A percentile compares a stretch with the other conserved stretches of the same genome.
Conservation (phyloP, 1,140 invertebrate genomes). For the Cheumatopsyche charites region DNA sequence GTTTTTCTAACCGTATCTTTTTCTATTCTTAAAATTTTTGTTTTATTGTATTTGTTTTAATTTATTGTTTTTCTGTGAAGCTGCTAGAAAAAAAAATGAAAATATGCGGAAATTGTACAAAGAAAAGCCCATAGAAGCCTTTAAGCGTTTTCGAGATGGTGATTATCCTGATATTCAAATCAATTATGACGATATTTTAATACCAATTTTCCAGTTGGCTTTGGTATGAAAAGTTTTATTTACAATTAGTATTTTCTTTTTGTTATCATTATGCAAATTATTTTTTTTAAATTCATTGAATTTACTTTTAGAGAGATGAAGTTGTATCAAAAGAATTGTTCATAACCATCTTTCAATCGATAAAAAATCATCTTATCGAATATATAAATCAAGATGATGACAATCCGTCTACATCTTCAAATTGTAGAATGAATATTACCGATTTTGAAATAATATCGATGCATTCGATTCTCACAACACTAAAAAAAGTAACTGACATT, state of each 20-base stretch:
- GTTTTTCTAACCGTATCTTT: neutral
- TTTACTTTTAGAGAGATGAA: conserved; percentile 43
- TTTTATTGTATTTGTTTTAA: neutral
- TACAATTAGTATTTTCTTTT: neutral
- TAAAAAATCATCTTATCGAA: neutral
- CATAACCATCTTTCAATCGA: conserved; percentile 37
- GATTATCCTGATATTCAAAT: conserved; percentile 46
- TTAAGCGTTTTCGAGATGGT: conserved; percentile 39
- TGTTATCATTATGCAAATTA: neutral
- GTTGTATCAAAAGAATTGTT: conserved; percentile 42
- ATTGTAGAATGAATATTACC: neutral
- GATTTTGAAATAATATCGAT: neutral
- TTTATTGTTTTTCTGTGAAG: conserved; percentile 22
- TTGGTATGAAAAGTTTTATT: conserved; percentile 18
- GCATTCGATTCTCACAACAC: neutral
- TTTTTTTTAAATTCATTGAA: neutral
- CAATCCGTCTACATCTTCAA: neutral
- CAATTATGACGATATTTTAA: conserved; percentile 35
- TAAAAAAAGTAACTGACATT: neutral
- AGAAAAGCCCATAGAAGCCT: conserved; percentile 34
- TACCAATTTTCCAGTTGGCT: conserved; percentile 39
- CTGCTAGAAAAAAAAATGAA: conserved; percentile 33
- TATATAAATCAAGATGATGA: neutral
- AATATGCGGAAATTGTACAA: conserved; percentile 12
- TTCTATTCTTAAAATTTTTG: neutral